Percentiles rank a stretch among this genome's conserved stretches.
Evolutionary conservation across 2,797 vertebrate species (phyloP).

Genomic region (Percopsis omiscomaycus): DNA sequence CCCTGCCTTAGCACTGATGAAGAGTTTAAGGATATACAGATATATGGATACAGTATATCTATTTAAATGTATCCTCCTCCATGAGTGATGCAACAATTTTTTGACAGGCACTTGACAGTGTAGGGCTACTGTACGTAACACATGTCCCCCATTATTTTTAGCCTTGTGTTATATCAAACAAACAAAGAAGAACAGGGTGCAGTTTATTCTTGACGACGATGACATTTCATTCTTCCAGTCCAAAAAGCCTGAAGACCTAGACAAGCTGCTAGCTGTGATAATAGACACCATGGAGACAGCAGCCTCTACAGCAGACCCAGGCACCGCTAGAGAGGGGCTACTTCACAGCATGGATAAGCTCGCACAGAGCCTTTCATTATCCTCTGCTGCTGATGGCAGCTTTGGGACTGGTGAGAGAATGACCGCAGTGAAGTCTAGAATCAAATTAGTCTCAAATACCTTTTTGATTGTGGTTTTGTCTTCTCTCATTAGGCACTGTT

Average conservation of each 20-base stretch:
- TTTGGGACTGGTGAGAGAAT: constrained; percentile 46
- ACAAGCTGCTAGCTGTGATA: constrained; percentile 74
- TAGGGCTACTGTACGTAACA: too few relatives aligned
- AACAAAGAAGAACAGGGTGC: neutral
- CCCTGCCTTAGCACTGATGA: neutral
- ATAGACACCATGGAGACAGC: constrained; percentile 81
- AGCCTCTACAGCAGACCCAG: constrained; percentile 59
- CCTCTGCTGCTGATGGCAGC: constrained; percentile 49
- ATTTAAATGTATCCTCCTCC: neutral
- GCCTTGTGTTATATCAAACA: neutral
- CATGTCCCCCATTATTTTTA: too few relatives aligned
- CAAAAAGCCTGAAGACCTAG: constrained; percentile 80
- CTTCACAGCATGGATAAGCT: constrained; percentile 73
- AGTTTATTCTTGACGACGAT: neutral
- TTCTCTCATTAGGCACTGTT: constrained; percentile 63
- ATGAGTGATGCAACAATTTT: neutral
- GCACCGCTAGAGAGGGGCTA: constrained; percentile 71
- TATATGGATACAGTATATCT: too few relatives aligned
- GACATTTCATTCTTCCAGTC: constrained; percentile 45
- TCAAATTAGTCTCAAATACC: neutral
- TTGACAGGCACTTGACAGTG: neutral
- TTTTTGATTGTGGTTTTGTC: neutral
- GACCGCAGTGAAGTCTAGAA: neutral
- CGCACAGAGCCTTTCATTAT: constrained; percentile 63
- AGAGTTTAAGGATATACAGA: neutral